phyloP scores from a whole-genome alignment of 2,113 vertebrate species.

The Spilogale gracilis region DNA sequence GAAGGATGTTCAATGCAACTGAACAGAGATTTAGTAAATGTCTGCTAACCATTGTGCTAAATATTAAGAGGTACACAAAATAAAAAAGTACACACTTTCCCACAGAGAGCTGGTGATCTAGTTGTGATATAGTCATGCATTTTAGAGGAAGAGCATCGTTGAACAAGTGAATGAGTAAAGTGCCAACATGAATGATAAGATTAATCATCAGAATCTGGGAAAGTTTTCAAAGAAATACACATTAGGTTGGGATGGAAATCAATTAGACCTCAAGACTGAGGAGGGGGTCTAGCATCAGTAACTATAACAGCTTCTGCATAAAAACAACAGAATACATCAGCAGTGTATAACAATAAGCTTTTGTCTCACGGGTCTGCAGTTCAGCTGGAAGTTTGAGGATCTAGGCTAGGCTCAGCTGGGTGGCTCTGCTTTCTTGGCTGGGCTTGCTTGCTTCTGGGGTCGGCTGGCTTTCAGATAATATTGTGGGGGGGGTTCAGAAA shows the following conservation, averaged over 20 bases:
- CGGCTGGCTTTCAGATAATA: neutral
- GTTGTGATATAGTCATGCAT: neutral
- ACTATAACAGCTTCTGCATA: neutral
- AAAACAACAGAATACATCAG: neutral
- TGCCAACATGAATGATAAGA: neutral
- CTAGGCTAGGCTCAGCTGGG: neutral
- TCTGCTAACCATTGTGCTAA: neutral
- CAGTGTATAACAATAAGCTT: neutral
- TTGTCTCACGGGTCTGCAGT: neutral
- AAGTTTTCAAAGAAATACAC: neutral
- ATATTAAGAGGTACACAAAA: neutral
- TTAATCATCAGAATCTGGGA: neutral
- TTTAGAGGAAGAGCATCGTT: neutral
- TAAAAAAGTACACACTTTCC: neutral
- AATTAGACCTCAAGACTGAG: neutral
- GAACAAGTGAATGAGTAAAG: neutral
- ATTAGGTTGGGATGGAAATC: neutral
- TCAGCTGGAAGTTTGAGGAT: neutral
- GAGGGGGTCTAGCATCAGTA: neutral
- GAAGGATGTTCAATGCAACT: neutral
- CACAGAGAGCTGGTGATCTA: neutral
- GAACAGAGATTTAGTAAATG: slow-evolving; percentile 20
- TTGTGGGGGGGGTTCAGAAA: neutral
- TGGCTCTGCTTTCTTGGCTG: neutral
- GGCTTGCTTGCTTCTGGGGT: neutral